Percentiles rank a stretch among this genome's conserved stretches.
Conservation (phyloP, 2,888 invertebrate genomes). For the Catocala nupta region DNA sequence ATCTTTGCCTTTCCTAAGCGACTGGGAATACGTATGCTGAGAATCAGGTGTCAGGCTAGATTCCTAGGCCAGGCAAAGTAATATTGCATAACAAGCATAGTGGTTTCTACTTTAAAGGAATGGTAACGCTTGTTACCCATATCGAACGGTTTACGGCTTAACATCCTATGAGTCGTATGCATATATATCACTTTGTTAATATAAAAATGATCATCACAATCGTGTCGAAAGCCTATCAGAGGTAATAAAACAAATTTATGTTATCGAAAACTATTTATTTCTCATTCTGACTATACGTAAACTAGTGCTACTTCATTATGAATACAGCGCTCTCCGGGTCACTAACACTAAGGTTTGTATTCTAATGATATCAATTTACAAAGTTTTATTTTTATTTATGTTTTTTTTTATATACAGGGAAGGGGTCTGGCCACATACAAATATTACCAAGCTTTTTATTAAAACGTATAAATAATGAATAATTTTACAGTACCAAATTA, state of each 20-base stretch:
- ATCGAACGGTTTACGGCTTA: too few species aligned
- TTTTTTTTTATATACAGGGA: slow-evolving; percentile 34
- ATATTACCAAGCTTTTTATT: slow-evolving; percentile 20
- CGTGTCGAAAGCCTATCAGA: not conserved
- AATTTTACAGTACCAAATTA: too few species aligned
- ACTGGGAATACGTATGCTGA: too few species aligned
- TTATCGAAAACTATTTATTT: slow-evolving; percentile 78
- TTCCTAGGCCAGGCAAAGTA: too few species aligned
- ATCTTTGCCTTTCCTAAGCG: too few species aligned
- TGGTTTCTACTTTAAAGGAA: too few species aligned
- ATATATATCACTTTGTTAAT: too few species aligned
- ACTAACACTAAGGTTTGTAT: slow-evolving; percentile 52
- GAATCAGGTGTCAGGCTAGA: too few species aligned
- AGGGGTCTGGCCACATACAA: slow-evolving; percentile 12
- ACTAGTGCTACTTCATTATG: slow-evolving; percentile 53
- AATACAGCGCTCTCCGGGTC: slow-evolving; percentile 47
- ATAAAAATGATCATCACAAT: not conserved
- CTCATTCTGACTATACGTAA: slow-evolving; percentile 62
- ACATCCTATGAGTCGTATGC: too few species aligned
- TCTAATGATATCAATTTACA: slow-evolving; percentile 53
- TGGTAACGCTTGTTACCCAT: too few species aligned
- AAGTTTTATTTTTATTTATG: slow-evolving; percentile 40
- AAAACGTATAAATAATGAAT: slow-evolving; percentile 6
- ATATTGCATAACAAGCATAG: too few species aligned
- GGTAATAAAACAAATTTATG: slow-evolving; percentile 31